A percentile compares a stretch with the other conserved stretches of the same genome.
These are phyloP conservation scores for Gastrophryne carolinensis DNA, from an alignment of 2,797 vertebrate genomes.

Conservation along the genomic window DNA sequence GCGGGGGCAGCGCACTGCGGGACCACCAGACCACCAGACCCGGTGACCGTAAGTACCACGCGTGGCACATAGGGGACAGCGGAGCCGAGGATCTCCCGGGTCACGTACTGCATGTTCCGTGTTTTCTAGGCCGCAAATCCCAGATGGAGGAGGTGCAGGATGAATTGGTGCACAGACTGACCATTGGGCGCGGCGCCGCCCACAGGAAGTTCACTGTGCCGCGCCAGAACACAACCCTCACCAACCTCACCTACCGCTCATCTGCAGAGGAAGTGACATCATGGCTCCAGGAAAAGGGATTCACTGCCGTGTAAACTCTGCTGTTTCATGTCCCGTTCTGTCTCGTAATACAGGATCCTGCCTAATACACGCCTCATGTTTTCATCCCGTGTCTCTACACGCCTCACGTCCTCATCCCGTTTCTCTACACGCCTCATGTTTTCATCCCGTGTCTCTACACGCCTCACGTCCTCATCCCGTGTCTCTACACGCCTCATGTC, in stretches of 20 bases:
- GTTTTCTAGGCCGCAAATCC: constrained; percentile 83
- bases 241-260: constrained; percentile 86
- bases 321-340: too few species aligned
- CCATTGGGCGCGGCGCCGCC: constrained; percentile 83
- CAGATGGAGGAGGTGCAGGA: constrained; percentile 98
- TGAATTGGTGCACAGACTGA: constrained; percentile 88
- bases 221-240: constrained; percentile 63
- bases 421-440: background rate
- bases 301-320: constrained; percentile 89
- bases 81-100: too few species aligned
- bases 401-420: background rate
- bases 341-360: too few species aligned
- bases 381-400: too few species aligned
- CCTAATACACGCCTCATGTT: too few species aligned
- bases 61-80: too few species aligned
- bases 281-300: constrained; percentile 90
- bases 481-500: too few species aligned
- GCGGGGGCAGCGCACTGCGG: constrained; percentile 66
- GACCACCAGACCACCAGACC: constrained; percentile 73
- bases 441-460: background rate
- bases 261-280: constrained; percentile 78
- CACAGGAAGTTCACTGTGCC: constrained; percentile 86
- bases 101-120: too few species aligned
- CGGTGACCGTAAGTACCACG: constrained; percentile 77
- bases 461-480: too few species aligned